Base-by-base conservation (phyloP, 2,113 vertebrate species). In the Mionectes macconnelli region DNA sequence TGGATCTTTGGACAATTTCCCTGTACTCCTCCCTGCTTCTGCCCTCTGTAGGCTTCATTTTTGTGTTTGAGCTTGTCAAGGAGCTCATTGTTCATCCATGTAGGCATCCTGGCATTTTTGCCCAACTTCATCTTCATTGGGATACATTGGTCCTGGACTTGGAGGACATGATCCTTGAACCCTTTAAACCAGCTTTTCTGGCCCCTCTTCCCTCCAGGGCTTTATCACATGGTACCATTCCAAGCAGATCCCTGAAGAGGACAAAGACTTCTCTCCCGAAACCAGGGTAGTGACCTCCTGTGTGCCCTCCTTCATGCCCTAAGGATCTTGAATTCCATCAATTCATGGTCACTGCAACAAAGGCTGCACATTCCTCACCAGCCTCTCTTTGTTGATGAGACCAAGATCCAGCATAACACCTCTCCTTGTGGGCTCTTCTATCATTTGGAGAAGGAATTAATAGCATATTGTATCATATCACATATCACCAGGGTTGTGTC, bases 321-420 rank as follows among this genome's bases (percentile, higher is more conserved):
- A 49, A 24, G 24, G 30, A 49, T 30, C n/a, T 66, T 66, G 10
- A 75, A 47, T 6, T 40, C 42, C 30, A 49, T 30, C 35, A 14
- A 40, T 75, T 63, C 17, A 22, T 9, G 6, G 3, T 55, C 21
- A 55, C 59, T 23, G 28, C 27, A 74, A 28, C 14, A 33, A 55
- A 37, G 14, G 8, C 7, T 47, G 20, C 28, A 16, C 12, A n/a
- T n/a, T 63, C 19, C 30, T 30, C 30, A 21, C 20, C 16, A 17
- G 16, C 7, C 8, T 19, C 19, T 79, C 35, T 39, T 62, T 11
- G 8, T 6, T 55, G 55, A 12, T 70, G 40, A 45, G 23, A 70
- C 13, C 0, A 0, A 55, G 62, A 12, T 30, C 20, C 20, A 40
- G 10, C 20, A 6, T 20, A 47, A 20, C 24, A 9, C 13, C 4